Conservation (phyloP, 2,113 vertebrate genomes). For the Protobothrops flavoviridis region DNA sequence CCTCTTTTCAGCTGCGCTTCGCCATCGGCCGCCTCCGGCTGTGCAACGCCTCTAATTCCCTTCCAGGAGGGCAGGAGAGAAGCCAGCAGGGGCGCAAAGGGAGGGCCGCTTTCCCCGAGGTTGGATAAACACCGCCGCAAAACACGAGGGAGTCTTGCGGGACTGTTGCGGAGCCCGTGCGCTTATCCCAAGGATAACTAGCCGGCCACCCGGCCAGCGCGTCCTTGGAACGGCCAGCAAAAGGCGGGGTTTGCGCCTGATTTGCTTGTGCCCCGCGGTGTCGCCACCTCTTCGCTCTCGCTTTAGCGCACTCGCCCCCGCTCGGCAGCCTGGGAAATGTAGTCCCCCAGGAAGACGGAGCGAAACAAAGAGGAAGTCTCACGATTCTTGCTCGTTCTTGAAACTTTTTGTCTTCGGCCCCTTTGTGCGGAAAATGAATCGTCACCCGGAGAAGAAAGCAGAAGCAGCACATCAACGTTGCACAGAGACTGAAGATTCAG, state of each 20-base stretch:
- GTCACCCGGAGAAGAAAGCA: not conserved
- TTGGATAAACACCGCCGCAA: not conserved
- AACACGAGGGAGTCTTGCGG: not conserved
- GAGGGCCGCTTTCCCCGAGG: not conserved
- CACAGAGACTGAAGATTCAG: not conserved
- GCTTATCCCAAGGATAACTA: not conserved
- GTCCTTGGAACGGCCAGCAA: not conserved
- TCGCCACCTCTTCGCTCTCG: not conserved
- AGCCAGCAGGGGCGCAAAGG: not conserved
- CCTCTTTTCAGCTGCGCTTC: not conserved
- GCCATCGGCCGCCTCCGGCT: not conserved
- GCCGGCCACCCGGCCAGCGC: not conserved
- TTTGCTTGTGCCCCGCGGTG: not conserved
- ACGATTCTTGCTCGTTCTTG: not conserved
- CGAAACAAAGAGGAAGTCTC: not conserved
- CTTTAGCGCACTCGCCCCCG: not conserved
- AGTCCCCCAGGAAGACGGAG: not conserved
- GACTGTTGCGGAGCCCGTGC: not conserved
- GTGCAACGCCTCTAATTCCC: not conserved
- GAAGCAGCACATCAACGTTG: not conserved
- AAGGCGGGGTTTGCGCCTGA: not conserved
- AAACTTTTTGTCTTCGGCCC: not conserved
- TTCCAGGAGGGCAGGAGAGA: not conserved
- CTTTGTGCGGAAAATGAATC: not conserved
- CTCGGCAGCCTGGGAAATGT: slow-evolving; percentile 10